phyloP scores from a whole-genome alignment of 2,888 invertebrate species.

The Trissoscelio sp. region DNA sequence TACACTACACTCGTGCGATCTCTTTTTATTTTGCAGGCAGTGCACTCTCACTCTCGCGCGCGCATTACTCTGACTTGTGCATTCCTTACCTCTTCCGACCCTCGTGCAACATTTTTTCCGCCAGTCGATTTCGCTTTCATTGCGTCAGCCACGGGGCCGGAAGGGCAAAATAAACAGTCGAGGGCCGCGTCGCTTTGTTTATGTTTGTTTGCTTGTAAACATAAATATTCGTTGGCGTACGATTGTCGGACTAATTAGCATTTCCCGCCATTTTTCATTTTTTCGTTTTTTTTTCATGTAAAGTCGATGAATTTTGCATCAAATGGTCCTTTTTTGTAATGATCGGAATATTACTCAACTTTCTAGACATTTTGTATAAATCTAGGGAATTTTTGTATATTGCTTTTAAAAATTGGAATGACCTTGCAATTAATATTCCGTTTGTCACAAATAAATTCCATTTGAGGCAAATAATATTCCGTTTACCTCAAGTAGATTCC shows the following conservation, averaged over 20 bases:
- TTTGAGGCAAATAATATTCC: too few relatives aligned
- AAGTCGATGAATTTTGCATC: too few relatives aligned
- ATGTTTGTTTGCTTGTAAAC: conserved; percentile 21
- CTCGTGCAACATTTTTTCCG: conserved; percentile 8
- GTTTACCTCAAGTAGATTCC: too few relatives aligned
- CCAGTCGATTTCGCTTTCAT: conserved; percentile 32
- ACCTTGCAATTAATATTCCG: too few relatives aligned
- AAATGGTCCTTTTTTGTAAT: too few relatives aligned
- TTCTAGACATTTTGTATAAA: too few relatives aligned
- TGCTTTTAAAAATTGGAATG: too few relatives aligned
- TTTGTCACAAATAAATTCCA: too few relatives aligned
- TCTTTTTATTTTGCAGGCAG: conserved; percentile 54
- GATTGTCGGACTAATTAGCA: background rate
- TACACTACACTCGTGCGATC: conserved; percentile 42
- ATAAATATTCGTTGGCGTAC: background rate
- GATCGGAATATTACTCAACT: too few relatives aligned
- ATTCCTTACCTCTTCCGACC: conserved; percentile 31
- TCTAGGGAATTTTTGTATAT: too few relatives aligned
- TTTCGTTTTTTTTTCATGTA: too few relatives aligned
- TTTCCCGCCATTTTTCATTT: background rate
- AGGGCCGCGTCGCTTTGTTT: conserved; percentile 2
- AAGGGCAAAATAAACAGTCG: conserved; percentile 7
- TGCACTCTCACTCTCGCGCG: conserved; percentile 59
- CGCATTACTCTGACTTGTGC: conserved; percentile 15
- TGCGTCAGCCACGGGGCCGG: background rate